Evolutionary conservation across 2,888 invertebrate genomes (phyloP).

Genomic region (Spilosoma lubricipeda): DNA sequence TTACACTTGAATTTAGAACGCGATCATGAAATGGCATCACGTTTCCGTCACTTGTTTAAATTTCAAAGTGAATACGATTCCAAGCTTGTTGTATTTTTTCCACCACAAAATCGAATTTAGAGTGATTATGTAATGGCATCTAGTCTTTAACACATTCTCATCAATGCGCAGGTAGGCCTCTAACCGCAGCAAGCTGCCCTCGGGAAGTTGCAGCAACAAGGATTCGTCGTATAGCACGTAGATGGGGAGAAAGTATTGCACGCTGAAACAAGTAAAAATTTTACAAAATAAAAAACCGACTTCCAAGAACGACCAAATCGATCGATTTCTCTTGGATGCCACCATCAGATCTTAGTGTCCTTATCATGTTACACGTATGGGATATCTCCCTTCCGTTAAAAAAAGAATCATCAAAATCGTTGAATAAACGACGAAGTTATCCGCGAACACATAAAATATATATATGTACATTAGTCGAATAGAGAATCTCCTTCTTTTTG

Average conservation of each 20-base stretch:
- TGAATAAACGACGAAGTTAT: too few relatives aligned
- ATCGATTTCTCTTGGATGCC: too few relatives aligned
- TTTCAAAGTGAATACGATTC: background rate
- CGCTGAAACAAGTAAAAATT: too few relatives aligned
- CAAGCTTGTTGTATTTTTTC: background rate
- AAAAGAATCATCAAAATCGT: too few relatives aligned
- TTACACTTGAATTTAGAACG: conserved; percentile 2
- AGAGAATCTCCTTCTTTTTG: too few relatives aligned
- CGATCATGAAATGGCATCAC: background rate
- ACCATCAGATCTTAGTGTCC: too few relatives aligned
- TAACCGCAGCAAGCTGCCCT: conserved; percentile 73
- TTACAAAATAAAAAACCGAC: too few relatives aligned
- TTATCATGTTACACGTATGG: too few relatives aligned
- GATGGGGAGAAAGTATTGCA: conserved; percentile 75
- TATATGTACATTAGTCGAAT: too few relatives aligned
- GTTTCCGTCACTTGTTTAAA: background rate
- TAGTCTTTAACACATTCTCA: conserved; percentile 46
- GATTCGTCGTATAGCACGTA: conserved; percentile 76
- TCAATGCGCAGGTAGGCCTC: conserved; percentile 65
- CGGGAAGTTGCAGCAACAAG: conserved; percentile 78
- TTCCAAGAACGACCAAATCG: too few relatives aligned
- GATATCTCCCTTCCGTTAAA: too few relatives aligned
- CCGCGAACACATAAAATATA: too few relatives aligned
- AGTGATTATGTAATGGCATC: background rate
- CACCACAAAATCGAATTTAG: background rate